These are phyloP conservation scores for Sciurus niger DNA, from an alignment of 2,113 vertebrate genomes.

Conservation along the genomic window DNA sequence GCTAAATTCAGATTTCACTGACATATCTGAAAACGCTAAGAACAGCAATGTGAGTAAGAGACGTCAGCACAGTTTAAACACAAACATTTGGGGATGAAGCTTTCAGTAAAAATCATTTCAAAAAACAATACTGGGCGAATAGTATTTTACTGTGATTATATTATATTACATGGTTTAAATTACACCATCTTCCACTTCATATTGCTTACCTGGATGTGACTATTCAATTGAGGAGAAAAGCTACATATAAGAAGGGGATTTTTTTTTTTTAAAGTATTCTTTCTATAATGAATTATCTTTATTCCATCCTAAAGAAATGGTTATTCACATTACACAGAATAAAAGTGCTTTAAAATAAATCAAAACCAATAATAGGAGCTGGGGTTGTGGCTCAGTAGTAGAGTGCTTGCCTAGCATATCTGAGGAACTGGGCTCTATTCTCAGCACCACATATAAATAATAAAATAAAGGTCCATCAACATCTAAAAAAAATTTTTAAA, in stretches of 20 bases:
- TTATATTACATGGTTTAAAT: background rate
- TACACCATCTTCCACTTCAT: background rate
- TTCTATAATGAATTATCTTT: background rate
- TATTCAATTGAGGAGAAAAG: conserved; percentile 28
- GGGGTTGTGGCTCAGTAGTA: too few species aligned
- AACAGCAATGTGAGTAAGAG: background rate
- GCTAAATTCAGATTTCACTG: conserved; percentile 26
- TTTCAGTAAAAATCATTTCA: conserved; percentile 23
- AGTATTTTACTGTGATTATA: conserved; percentile 40
- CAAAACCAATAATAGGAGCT: background rate
- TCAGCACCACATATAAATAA: too few species aligned
- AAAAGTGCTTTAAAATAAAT: conserved; percentile 29
- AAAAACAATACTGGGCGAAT: conserved; percentile 39
- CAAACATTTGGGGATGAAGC: conserved; percentile 2
- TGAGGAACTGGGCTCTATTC: too few species aligned
- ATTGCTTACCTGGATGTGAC: conserved; percentile 9
- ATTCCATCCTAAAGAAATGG: background rate
- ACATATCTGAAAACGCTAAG: conserved; percentile 10
- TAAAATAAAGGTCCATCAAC: too few species aligned
- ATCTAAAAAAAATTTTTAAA: too few species aligned
- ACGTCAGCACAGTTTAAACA: background rate
- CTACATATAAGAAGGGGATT: background rate
- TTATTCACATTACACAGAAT: background rate
- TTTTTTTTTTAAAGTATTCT: background rate
- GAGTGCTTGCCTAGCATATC: too few species aligned